phyloP scores from a whole-genome alignment of 2,113 vertebrate genomes.

The Tyto alba region DNA sequence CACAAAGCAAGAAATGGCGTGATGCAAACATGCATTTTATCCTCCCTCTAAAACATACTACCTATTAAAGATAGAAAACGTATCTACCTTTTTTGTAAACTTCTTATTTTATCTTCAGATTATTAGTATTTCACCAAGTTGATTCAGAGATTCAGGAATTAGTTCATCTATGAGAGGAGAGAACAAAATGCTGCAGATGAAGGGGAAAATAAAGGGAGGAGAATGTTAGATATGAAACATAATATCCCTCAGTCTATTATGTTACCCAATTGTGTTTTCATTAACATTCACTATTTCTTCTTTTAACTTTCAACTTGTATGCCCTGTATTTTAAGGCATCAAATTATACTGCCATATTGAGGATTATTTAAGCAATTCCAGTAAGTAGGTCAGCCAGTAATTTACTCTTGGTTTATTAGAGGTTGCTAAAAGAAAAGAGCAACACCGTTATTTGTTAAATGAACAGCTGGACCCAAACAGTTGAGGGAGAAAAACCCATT shows the following conservation, averaged over 20 bases:
- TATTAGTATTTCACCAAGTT: background rate
- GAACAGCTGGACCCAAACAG: slow-evolving; percentile 7
- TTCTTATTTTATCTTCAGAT: background rate
- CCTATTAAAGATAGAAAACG: background rate
- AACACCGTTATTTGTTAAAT: slow-evolving; percentile 11
- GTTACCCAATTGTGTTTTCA: background rate
- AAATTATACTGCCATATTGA: slow-evolving; percentile 46
- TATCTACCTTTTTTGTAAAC: background rate
- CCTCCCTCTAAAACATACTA: background rate
- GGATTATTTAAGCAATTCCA: slow-evolving; percentile 60
- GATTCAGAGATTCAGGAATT: background rate
- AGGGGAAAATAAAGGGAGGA: background rate
- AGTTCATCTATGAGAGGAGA: background rate
- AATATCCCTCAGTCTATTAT: background rate
- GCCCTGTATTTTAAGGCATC: slow-evolving; percentile 39
- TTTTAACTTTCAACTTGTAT: slow-evolving; percentile 29
- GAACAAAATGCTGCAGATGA: background rate
- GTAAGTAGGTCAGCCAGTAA: slow-evolving; percentile 62
- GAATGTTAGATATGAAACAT: background rate
- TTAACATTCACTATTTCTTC: slow-evolving; percentile 11
- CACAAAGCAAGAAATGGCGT: background rate
- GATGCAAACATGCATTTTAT: background rate
- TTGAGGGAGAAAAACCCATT: background rate
- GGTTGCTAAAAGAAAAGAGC: slow-evolving; percentile 28
- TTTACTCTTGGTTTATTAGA: slow-evolving; percentile 49